These are phyloP conservation scores for Strigamia crassipes DNA, from an alignment of 2,888 invertebrate genomes.

Conservation along the genomic window DNA sequence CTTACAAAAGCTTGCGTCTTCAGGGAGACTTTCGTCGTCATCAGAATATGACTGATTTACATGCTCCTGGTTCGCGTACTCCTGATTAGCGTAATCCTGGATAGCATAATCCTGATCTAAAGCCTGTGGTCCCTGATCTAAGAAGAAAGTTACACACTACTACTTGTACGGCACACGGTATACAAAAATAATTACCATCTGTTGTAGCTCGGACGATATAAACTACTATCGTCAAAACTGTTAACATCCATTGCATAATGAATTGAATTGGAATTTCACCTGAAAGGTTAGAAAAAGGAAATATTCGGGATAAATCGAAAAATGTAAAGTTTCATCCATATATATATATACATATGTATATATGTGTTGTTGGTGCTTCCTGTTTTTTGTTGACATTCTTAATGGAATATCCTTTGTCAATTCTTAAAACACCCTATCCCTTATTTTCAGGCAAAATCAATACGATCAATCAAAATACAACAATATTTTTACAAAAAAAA, in stretches of 20 bases:
- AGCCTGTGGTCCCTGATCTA: neutral
- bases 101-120: neutral
- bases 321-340: neutral
- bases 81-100: neutral
- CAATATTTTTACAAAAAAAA: too few species aligned
- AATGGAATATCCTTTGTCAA: neutral
- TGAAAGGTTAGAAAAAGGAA: too few species aligned
- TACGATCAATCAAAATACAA: too few species aligned
- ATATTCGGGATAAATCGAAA: too few species aligned
- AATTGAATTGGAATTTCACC: too few species aligned
- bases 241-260: too few species aligned
- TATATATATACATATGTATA: too few species aligned
- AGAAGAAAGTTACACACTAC: too few species aligned
- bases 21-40: neutral
- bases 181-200: neutral
- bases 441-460: too few species aligned
- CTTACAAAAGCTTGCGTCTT: neutral
- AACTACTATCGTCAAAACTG: too few species aligned
- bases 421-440: neutral
- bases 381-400: neutral
- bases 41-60: neutral
- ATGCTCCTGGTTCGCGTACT: neutral
- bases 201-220: neutral
- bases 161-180: too few species aligned
- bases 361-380: neutral